Evolutionary conservation across 2,797 vertebrate genomes (phyloP), one percentile per base, ranked within the genome.

Genomic region (Acrossocheilus fasciatus): DNA sequence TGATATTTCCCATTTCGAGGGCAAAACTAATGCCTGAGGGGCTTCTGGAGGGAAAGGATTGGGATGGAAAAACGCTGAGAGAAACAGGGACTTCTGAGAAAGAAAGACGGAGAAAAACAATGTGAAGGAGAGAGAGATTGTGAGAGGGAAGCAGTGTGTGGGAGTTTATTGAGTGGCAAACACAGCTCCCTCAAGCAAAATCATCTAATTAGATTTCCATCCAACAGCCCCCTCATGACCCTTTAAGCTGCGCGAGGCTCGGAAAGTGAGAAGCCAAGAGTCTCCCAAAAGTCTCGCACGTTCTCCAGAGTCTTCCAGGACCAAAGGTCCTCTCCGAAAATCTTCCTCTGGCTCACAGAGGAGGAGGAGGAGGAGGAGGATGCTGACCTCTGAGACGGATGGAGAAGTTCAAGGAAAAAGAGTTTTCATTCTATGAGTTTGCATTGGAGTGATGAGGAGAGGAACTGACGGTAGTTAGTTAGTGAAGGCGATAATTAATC

Each of bases 201-300:
- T 95, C 91, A 90, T 92, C 93, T 96, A 96, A 96, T 95, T 95
- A 95, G 92, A 94, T 95, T 95, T 93, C 93, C 94, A 90, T 89
- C 89, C 86, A 86, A 89, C 88, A 17, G 90, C 89, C 91, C 93
- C 93, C 92, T 91, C 88, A 87, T 93, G 94, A 95, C 93, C 95
- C 89, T 92, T 92, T 94, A 93, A 94, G 93, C 93, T 91, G 89
- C n/a, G 68, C 80, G 88, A 91, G 90, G 87, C 86, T 86, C 93
- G 91, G 90, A 92, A 94, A 93, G 90, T 88, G 64, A 88, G 91
- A 88, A 88, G 82, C 79, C 69, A 80, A 90, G 87, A 91, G 79
- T 87, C 91, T 92, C 89, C 91, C 91, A 85, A 93, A 94, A 92
- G 89, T 66, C 89, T 39, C 39, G 87, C 47, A 83, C 89, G 87